Evolutionary conservation across 2,797 vertebrate species (phyloP).

Genomic region (Heterohyrax brucei): DNA sequence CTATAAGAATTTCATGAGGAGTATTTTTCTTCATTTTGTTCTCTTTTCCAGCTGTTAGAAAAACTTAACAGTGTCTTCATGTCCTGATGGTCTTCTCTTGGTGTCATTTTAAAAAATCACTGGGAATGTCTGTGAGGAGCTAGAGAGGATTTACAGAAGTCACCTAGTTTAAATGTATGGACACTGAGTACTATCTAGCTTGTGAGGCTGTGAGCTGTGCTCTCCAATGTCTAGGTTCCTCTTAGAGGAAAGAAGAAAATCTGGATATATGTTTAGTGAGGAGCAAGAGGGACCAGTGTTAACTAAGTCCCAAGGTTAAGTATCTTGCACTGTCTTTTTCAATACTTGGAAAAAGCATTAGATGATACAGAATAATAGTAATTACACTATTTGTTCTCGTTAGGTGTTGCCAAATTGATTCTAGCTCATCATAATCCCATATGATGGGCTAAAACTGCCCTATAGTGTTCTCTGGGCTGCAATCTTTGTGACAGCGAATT

Average conservation of each 20-base stretch:
- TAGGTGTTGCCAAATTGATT: background rate
- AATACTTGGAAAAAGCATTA: background rate
- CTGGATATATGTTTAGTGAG: background rate
- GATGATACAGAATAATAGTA: background rate
- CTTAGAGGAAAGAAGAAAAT: conserved; percentile 7
- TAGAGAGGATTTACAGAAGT: background rate
- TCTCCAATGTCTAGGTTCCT: background rate
- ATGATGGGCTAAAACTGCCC: background rate
- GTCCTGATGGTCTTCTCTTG: background rate
- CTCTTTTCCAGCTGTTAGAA: conserved; percentile 79
- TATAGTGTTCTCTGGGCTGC: no score
- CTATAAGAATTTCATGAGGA: conserved; percentile 73
- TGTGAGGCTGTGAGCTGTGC: accelerated
- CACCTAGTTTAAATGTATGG: background rate
- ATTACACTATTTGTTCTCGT: background rate
- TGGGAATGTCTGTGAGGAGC: background rate
- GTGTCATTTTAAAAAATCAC: conserved; percentile 60
- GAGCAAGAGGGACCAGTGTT: background rate
- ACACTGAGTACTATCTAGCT: accelerated
- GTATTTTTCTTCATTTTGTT: conserved; percentile 80
- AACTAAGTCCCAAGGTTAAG: background rate
- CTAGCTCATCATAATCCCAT: background rate
- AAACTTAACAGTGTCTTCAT: conserved; percentile 38
- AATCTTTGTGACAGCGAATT: background rate
- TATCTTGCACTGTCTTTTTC: background rate